Conservation (phyloP, 2,797 vertebrate genomes). For the Takifugu rubripes region DNA sequence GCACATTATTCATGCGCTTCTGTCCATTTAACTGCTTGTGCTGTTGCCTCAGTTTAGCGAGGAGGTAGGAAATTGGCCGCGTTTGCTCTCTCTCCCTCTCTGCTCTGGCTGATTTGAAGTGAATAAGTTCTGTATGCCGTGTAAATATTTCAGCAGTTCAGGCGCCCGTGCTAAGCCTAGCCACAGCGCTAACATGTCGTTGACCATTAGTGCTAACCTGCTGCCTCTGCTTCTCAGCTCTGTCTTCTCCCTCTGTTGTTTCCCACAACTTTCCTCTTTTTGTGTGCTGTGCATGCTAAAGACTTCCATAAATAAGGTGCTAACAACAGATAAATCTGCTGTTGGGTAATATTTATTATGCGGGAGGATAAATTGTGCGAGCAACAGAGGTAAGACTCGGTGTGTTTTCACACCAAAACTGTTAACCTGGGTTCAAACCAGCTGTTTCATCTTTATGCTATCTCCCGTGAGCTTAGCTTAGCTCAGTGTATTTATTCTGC, state of each 20-base stretch:
- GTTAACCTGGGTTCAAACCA: background rate
- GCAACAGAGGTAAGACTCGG: background rate
- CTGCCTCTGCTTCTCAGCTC: conserved; percentile 48
- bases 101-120: conserved; percentile 60
- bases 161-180: conserved; percentile 52
- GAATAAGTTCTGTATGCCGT: conserved; percentile 56
- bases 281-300: background rate
- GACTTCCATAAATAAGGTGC: conserved; percentile 1
- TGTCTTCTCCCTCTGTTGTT: conserved; percentile 30
- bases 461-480: too few species aligned
- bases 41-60: conserved; percentile 45
- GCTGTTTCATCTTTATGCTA: background rate
- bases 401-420: conserved; percentile 2
- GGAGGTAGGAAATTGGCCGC: conserved; percentile 49
- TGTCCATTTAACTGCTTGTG: conserved; percentile 56
- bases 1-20: conserved; percentile 61
- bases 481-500: too few species aligned
- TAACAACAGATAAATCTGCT: background rate
- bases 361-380: background rate
- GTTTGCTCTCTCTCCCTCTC: conserved; percentile 40
- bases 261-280: conserved; percentile 37
- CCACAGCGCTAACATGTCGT: conserved; percentile 63
- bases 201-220: conserved; percentile 77
- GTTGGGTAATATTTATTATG: background rate
- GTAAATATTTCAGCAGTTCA: conserved; percentile 76